Conservation (phyloP, 2,797 vertebrate species). For the Hemitrygon akajei region DNA sequence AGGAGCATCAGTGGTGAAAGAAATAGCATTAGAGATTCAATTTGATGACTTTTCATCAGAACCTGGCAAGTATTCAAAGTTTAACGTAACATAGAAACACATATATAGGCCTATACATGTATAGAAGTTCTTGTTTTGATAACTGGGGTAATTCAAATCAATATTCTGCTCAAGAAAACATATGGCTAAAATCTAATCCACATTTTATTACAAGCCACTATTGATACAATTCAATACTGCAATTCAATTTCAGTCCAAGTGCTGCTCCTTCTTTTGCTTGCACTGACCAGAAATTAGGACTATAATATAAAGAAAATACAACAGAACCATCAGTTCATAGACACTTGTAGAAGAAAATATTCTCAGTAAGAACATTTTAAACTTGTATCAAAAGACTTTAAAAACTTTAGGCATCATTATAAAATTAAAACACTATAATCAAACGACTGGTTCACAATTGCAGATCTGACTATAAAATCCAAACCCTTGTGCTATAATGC, state of each 20-base stretch:
- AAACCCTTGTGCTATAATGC: slow-evolving; percentile 12
- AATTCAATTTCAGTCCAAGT: neutral
- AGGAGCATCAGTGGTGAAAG: no score
- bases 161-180: neutral
- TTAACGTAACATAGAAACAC: neutral
- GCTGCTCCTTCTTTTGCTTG: neutral
- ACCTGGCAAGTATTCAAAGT: neutral
- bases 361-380: neutral
- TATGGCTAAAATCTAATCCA: neutral
- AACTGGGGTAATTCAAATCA: neutral
- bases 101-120: no score
- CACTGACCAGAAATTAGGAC: neutral
- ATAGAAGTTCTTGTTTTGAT: neutral
- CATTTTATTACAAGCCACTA: neutral
- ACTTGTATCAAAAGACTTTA: neutral
- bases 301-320: neutral
- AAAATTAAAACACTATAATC: slow-evolving; percentile 9
- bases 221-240: neutral
- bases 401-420: slow-evolving; percentile 12
- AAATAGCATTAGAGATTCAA: no score
- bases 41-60: no score
- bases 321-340: neutral
- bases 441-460: neutral
- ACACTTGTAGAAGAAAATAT: neutral
- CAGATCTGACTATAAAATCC: neutral